These are phyloP conservation scores for Oceanodroma tethys DNA, from an alignment of 2,113 vertebrate genomes.

Conservation along the genomic window DNA sequence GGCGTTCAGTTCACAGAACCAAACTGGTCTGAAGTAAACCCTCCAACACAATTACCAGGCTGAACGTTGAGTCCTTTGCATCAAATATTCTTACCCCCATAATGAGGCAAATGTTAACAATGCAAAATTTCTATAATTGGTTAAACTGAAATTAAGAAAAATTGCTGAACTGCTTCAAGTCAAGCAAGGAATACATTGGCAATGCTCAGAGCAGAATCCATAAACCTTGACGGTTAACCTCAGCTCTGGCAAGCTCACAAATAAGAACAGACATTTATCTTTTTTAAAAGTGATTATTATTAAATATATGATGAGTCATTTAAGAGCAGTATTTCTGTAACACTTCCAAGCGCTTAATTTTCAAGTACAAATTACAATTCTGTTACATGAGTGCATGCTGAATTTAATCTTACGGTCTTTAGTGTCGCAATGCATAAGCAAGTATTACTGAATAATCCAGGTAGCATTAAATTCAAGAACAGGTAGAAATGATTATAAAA, in stretches of 20 bases:
- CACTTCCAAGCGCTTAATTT: background rate
- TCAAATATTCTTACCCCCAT: background rate
- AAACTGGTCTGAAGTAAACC: background rate
- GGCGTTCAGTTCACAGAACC: background rate
- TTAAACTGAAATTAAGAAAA: background rate
- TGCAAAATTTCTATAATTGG: background rate
- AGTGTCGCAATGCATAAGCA: background rate
- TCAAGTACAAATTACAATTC: background rate
- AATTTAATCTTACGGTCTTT: background rate
- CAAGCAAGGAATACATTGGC: background rate
- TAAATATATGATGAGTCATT: background rate
- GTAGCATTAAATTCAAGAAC: background rate
- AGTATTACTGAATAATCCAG: background rate
- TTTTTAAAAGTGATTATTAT: background rate
- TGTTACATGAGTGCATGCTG: background rate
- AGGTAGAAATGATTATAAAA: background rate
- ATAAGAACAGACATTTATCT: background rate
- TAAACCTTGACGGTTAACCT: background rate
- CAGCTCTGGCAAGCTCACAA: background rate
- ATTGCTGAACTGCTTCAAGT: background rate
- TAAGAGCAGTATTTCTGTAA: background rate
- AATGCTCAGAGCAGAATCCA: background rate
- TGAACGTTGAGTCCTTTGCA: background rate
- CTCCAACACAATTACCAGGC: background rate
- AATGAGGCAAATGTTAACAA: background rate